Evolutionary conservation across 2,888 invertebrate species (phyloP).

Genomic region (Parnassius mnemosyne): DNA sequence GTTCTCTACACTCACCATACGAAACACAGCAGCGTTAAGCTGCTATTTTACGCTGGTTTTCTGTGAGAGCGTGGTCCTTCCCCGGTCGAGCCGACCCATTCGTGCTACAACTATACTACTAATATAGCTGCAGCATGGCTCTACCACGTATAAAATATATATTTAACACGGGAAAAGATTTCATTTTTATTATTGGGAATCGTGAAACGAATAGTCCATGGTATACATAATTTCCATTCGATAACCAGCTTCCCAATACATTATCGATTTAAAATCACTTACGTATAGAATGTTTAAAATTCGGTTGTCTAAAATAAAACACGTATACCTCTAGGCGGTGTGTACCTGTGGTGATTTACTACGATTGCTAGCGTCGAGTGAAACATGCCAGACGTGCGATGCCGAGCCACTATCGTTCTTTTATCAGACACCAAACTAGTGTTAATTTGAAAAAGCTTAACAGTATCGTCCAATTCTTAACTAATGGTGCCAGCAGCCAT

Average conservation of each 20-base stretch:
- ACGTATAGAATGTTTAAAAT: slow-evolving; percentile 32
- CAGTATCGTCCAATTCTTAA: slow-evolving; percentile 17
- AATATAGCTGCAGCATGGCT: too few species aligned
- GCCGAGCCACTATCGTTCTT: slow-evolving; percentile 31
- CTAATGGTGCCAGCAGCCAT: background rate
- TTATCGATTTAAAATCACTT: slow-evolving; percentile 15
- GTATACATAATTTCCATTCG: background rate
- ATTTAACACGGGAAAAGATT: too few species aligned
- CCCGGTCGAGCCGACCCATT: too few species aligned
- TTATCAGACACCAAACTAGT: slow-evolving; percentile 26
- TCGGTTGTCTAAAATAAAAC: slow-evolving; percentile 39
- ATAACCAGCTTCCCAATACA: slow-evolving; percentile 4
- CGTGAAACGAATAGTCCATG: too few species aligned
- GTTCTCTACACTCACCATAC: too few species aligned
- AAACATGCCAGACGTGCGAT: slow-evolving; percentile 56
- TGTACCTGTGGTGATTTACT: slow-evolving; percentile 59
- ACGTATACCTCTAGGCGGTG: slow-evolving; percentile 31
- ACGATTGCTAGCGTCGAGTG: slow-evolving; percentile 61
- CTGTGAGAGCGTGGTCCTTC: too few species aligned
- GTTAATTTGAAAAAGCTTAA: slow-evolving; percentile 17
- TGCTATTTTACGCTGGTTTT: too few species aligned
- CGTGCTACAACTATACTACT: too few species aligned
- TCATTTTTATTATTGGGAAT: too few species aligned
- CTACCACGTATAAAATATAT: too few species aligned
- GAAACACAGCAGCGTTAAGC: too few species aligned